A percentile compares a stretch with the other conserved stretches of the same genome.
Evolutionary conservation across 2,113 vertebrate species (phyloP).

Genomic region (Nesoenas mayeri): DNA sequence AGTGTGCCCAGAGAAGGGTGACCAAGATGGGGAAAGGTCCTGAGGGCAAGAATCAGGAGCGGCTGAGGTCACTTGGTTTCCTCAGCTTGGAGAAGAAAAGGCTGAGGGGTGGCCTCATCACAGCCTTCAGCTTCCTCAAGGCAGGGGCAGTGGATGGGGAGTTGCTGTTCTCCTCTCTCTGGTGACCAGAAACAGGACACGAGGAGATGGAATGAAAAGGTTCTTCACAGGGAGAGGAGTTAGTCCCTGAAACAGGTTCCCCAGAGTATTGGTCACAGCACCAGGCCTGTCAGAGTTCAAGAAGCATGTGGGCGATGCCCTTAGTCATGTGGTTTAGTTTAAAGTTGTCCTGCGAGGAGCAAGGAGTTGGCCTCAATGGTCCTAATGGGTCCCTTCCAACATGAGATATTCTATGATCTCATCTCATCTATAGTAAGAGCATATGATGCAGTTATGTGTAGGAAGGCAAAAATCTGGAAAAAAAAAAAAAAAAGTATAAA

Average conservation of each 20-base stretch:
- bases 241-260: background rate
- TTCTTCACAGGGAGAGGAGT: background rate
- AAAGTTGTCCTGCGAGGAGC: background rate
- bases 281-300: background rate
- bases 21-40: background rate
- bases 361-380: background rate
- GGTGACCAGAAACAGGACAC: fast-evolving
- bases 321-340: background rate
- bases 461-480: background rate
- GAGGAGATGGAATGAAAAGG: background rate
- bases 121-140: background rate
- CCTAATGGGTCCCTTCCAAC: background rate
- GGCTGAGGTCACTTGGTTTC: background rate
- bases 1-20: background rate
- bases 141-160: fast-evolving
- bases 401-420: background rate
- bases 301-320: fast-evolving
- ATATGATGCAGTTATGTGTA: background rate
- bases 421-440: background rate
- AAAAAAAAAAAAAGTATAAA: background rate
- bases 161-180: background rate
- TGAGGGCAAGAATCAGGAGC: background rate
- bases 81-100: background rate
- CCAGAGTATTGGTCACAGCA: background rate
- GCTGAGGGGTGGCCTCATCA: background rate